Evolutionary conservation across 2,113 vertebrate species (phyloP).

Genomic region (Echinops telfairi): DNA sequence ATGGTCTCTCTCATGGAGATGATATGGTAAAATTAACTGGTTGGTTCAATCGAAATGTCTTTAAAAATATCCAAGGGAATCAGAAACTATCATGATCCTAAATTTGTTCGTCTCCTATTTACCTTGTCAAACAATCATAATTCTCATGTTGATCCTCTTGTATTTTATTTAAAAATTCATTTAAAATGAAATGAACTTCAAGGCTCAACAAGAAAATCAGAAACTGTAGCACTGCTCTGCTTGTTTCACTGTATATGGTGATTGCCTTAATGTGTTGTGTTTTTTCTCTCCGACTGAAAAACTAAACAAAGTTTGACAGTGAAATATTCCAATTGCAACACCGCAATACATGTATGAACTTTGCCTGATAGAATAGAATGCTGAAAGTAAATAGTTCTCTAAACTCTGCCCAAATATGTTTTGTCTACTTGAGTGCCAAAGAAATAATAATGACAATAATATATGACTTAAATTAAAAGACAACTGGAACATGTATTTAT

Average conservation of each 20-base stretch:
- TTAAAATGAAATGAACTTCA: slow-evolving; percentile 66
- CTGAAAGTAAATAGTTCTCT: slow-evolving; percentile 75
- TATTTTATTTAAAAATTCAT: slow-evolving; percentile 52
- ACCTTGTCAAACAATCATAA: slow-evolving; percentile 30
- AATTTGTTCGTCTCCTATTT: slow-evolving; percentile 56
- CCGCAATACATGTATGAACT: slow-evolving; percentile 62
- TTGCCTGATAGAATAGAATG: slow-evolving; percentile 68
- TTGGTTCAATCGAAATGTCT: slow-evolving; percentile 51
- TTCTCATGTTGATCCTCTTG: neutral
- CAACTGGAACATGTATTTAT: neutral
- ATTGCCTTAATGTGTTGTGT: slow-evolving; percentile 73
- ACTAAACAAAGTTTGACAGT: slow-evolving; percentile 82
- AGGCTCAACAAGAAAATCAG: slow-evolving; percentile 35
- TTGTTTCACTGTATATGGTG: slow-evolving; percentile 68
- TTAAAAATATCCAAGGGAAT: slow-evolving; percentile 21
- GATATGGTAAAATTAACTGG: slow-evolving; percentile 39
- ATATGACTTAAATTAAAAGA: neutral
- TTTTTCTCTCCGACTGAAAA: slow-evolving; percentile 44
- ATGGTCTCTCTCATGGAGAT: neutral
- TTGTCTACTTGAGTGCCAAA: slow-evolving; percentile 67
- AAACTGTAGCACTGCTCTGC: slow-evolving; percentile 60
- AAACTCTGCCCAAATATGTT: slow-evolving; percentile 73
- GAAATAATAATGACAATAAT: slow-evolving; percentile 43
- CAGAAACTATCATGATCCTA: neutral
- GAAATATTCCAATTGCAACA: slow-evolving; percentile 77